Evolutionary conservation across 2,113 vertebrate genomes (phyloP).

Genomic region (Chroicocephalus ridibundus): DNA sequence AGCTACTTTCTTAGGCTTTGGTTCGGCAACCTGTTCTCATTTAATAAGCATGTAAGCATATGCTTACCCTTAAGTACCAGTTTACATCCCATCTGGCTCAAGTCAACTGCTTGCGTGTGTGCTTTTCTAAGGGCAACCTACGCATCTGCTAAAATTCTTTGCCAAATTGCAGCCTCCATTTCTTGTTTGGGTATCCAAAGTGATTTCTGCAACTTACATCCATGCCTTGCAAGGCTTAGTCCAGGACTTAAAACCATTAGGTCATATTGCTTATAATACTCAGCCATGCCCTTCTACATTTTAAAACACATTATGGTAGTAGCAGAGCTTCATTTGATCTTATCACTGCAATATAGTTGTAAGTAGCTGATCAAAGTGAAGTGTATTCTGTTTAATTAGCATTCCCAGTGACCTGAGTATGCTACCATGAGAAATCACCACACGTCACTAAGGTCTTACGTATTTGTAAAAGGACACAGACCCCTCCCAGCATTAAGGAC

Average conservation of each 20-base stretch:
- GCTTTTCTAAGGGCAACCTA: constrained; percentile 7
- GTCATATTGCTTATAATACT: not conserved
- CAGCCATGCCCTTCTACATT: not conserved
- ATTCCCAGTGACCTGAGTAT: constrained; percentile 24
- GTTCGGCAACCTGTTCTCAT: not conserved
- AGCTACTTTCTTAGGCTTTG: not conserved
- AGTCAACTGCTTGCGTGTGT: not conserved
- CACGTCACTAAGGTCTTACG: not conserved
- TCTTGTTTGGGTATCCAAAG: not conserved
- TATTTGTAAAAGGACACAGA: not conserved
- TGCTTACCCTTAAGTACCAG: constrained; percentile 18
- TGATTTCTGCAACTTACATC: not conserved
- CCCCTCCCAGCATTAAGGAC: not conserved
- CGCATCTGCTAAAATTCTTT: constrained; percentile 17
- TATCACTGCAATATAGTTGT: not conserved
- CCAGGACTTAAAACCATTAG: not conserved
- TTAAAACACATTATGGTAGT: not conserved
- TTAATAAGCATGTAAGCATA: not conserved
- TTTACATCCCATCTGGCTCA: constrained; percentile 40
- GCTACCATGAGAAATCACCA: not conserved
- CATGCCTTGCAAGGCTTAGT: not conserved
- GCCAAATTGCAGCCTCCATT: not conserved
- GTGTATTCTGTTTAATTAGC: constrained; percentile 30
- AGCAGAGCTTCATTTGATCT: constrained; percentile 21
- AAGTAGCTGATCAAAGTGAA: constrained; percentile 55